Percentiles rank a stretch among this genome's conserved stretches.
Conservation (phyloP, 2,797 vertebrate species). For the Yasuhikotakia modesta region DNA sequence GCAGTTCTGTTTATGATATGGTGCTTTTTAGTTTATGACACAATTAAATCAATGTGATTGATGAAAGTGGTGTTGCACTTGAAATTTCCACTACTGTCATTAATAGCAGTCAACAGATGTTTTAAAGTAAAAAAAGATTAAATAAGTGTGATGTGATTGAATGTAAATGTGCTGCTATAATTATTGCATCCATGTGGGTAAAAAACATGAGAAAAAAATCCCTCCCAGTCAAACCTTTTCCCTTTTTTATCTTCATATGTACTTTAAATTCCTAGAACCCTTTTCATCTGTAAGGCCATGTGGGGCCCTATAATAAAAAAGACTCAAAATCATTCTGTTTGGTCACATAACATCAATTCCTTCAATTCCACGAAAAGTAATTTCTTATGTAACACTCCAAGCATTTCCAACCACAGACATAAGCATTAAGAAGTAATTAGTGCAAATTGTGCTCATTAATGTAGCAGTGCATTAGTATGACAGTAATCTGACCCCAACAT, state of each 20-base stretch:
- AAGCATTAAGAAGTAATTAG: slow-evolving; percentile 43
- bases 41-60: neutral
- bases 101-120: neutral
- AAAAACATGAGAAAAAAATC: too few relatives aligned
- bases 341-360: neutral
- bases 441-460: slow-evolving; percentile 44
- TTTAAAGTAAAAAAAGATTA: neutral
- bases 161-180: neutral
- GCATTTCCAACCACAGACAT: slow-evolving; percentile 15
- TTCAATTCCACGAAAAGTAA: neutral
- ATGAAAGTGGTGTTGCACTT: neutral
- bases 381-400: slow-evolving; percentile 30
- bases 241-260: too few relatives aligned
- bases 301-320: too few relatives aligned
- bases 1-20: neutral
- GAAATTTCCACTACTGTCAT: neutral
- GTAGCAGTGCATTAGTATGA: slow-evolving; percentile 34
- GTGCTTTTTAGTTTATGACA: neutral
- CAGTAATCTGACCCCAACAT: slow-evolving; percentile 12
- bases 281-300: neutral
- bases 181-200: neutral
- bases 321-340: neutral
- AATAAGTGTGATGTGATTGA: neutral
- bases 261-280: neutral
- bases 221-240: too few relatives aligned